phyloP scores from a whole-genome alignment of 2,797 vertebrate genomes.

The Siniperca undulata region DNA sequence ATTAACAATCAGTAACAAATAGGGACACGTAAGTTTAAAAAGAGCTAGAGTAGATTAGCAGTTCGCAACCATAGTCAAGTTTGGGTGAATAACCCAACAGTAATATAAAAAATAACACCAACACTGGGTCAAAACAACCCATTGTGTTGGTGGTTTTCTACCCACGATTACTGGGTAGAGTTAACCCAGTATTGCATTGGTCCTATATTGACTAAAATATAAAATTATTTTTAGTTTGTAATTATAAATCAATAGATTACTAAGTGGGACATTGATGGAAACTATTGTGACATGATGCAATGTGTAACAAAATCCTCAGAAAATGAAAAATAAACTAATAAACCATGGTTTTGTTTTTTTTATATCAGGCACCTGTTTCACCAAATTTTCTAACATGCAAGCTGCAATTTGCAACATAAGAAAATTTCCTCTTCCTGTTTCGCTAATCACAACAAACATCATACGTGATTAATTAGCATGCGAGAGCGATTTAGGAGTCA shows the following conservation, averaged over 20 bases:
- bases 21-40: too few species aligned
- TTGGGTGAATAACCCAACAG: too few species aligned
- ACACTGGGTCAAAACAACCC: too few species aligned
- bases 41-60: too few species aligned
- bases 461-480: background rate
- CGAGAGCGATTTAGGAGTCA: background rate
- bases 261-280: background rate
- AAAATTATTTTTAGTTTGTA: background rate
- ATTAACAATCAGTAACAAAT: too few species aligned
- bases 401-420: background rate
- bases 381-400: conserved; percentile 4
- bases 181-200: too few species aligned
- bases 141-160: too few species aligned
- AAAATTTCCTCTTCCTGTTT: background rate
- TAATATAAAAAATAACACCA: too few species aligned
- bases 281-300: background rate
- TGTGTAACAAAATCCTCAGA: background rate
- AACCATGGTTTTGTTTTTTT: background rate
- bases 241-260: background rate
- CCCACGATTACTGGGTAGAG: too few species aligned
- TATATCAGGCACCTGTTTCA: background rate
- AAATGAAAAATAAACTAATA: background rate
- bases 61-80: too few species aligned
- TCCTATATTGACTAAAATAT: too few species aligned
- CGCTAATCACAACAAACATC: background rate